Evolutionary conservation across 2,797 vertebrate species (phyloP).

Genomic region (Dryobates pubescens): DNA sequence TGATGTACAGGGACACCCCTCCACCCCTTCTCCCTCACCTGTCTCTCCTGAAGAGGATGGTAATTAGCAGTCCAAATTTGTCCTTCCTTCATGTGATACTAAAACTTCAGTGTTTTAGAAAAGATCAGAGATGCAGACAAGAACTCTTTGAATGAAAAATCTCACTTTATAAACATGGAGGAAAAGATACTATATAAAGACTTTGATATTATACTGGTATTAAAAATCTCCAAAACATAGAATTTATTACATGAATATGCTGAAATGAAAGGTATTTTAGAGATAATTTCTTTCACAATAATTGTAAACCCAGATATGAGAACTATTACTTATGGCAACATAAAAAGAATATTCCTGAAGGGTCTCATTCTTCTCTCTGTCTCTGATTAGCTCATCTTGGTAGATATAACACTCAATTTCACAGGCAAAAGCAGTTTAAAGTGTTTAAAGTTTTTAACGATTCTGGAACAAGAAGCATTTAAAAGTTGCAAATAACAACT

Average conservation of each 20-base stretch:
- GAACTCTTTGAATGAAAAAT: neutral
- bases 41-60: neutral
- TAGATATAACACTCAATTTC: neutral
- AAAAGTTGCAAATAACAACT: too few relatives aligned
- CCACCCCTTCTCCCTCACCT: too few relatives aligned
- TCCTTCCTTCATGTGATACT: neutral
- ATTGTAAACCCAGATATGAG: neutral
- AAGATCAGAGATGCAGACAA: neutral
- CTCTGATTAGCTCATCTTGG: neutral
- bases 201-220: neutral
- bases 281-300: neutral
- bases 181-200: neutral
- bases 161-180: neutral
- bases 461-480: too few relatives aligned
- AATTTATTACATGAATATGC: neutral
- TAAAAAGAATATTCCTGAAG: neutral
- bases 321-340: fast-evolving
- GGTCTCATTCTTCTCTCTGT: neutral
- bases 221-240: neutral
- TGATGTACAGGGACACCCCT: too few relatives aligned
- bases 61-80: neutral
- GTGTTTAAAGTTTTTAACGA: too few relatives aligned
- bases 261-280: neutral
- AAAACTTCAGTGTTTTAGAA: neutral
- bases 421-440: neutral